Percentiles rank a stretch among this genome's conserved stretches.
Evolutionary conservation across 2,797 vertebrate species (phyloP).

Genomic region (Enteromius viviparus): DNA sequence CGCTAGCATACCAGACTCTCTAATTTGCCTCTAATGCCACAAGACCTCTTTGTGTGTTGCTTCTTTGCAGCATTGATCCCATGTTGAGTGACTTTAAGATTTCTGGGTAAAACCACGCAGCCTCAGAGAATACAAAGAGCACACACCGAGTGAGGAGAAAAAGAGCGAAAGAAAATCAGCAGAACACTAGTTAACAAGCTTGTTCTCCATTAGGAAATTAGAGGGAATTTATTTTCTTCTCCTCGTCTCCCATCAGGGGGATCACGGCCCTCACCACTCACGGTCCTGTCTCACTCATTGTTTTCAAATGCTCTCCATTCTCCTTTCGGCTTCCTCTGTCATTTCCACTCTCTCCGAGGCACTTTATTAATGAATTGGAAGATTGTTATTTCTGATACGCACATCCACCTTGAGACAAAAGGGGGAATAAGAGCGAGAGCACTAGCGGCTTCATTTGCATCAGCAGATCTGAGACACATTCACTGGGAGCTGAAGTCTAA

Average conservation of each 20-base stretch:
- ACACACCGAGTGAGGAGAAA: not conserved
- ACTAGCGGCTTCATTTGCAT: slow-evolving; percentile 17
- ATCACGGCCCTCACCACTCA: slow-evolving; percentile 4
- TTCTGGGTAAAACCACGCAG: slow-evolving; percentile 12
- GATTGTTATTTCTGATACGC: slow-evolving; percentile 41
- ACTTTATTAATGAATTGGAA: slow-evolving; percentile 40
- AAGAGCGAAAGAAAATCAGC: slow-evolving; percentile 23
- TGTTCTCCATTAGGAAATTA: slow-evolving; percentile 54
- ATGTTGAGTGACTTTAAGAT: not conserved
- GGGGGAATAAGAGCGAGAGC: not conserved
- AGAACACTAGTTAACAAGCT: slow-evolving; percentile 59
- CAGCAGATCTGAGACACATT: slow-evolving; percentile 4
- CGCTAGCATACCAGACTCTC: not conserved
- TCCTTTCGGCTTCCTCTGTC: slow-evolving; percentile 46
- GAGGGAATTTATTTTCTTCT: slow-evolving; percentile 23
- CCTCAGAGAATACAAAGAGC: slow-evolving; percentile 41
- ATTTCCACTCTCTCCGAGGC: slow-evolving; percentile 54
- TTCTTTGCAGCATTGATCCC: slow-evolving; percentile 1
- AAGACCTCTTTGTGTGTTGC: not conserved
- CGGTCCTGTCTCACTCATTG: slow-evolving; percentile 9
- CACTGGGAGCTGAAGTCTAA: slow-evolving; percentile 6
- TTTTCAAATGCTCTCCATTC: slow-evolving; percentile 32
- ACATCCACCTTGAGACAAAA: not conserved
- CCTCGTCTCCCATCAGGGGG: slow-evolving; percentile 22
- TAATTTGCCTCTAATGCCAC: not conserved